phyloP scores from a whole-genome alignment of 2,113 vertebrate species.

The Crotalus tigris region DNA sequence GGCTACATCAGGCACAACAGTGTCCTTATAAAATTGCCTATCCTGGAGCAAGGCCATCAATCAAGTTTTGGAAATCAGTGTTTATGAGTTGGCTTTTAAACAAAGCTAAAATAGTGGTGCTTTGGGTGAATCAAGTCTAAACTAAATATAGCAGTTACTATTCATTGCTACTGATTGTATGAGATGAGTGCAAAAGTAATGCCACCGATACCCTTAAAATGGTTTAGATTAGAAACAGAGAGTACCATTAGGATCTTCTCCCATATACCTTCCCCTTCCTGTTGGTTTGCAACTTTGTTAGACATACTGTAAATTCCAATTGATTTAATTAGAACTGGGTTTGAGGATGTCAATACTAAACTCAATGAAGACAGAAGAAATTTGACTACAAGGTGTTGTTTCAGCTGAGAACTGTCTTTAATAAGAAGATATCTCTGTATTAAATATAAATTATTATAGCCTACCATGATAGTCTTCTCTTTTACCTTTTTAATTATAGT shows the following conservation, averaged over 20 bases:
- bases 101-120: background rate
- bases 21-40: background rate
- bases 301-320: background rate
- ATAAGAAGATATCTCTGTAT: background rate
- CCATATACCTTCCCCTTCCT: background rate
- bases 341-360: background rate
- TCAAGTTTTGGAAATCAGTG: background rate
- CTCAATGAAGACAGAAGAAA: background rate
- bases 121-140: background rate
- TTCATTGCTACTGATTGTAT: background rate
- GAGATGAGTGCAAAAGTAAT: background rate
- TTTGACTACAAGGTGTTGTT: background rate
- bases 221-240: background rate
- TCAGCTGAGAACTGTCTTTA: background rate
- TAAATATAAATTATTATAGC: background rate
- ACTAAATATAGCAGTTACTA: background rate
- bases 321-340: background rate
- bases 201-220: background rate
- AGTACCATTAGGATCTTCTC: background rate
- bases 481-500: background rate
- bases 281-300: background rate
- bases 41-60: background rate
- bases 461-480: background rate
- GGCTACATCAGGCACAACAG: background rate
- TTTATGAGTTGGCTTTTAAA: background rate